Conservation (phyloP, 2,888 invertebrate genomes). For the Sarcophaga carnaria region DNA sequence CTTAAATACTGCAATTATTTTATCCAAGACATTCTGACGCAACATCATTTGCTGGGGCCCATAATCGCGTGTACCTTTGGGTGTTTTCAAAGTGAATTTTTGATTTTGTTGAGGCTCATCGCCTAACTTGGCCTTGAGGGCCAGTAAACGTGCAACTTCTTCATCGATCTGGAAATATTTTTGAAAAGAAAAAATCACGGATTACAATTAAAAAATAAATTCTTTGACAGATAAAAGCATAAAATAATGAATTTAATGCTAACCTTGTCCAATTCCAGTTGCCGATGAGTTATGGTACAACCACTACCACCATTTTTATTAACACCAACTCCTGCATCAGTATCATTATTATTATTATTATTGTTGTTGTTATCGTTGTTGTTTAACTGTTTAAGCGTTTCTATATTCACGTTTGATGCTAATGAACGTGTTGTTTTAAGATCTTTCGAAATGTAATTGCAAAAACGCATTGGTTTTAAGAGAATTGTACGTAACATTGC, state of each 20-base stretch:
- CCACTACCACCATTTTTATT: conserved; percentile 70
- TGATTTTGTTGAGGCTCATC: conserved; percentile 85
- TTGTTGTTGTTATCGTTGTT: conserved; percentile 54
- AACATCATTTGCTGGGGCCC: conserved; percentile 97
- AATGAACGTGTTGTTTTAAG: conserved; percentile 45
- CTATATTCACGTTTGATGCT: conserved; percentile 52
- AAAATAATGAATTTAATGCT: conserved; percentile 75
- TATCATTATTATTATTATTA: conserved; percentile 74
- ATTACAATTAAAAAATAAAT: conserved; percentile 27
- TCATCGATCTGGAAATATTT: conserved; percentile 87
- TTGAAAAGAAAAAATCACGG: conserved; percentile 36
- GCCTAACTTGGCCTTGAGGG: conserved; percentile 89
- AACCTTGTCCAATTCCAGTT: conserved; percentile 78
- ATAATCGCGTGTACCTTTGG: conserved; percentile 97
- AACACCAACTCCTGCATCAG: conserved; percentile 74
- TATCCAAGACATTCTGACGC: conserved; percentile 91
- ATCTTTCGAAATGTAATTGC: conserved; percentile 45
- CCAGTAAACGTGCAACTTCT: conserved; percentile 91
- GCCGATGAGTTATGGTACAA: conserved; percentile 74
- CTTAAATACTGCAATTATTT: conserved; percentile 94
- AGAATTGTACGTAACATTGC: conserved; percentile 80
- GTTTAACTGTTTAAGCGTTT: conserved; percentile 57
- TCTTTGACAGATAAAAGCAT: conserved; percentile 11
- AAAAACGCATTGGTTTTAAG: conserved; percentile 75
- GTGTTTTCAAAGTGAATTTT: conserved; percentile 93